A percentile compares a stretch with the other conserved stretches of the same genome.
Conservation (phyloP, 2,888 invertebrate genomes). For the Bedellia somnulentella region DNA sequence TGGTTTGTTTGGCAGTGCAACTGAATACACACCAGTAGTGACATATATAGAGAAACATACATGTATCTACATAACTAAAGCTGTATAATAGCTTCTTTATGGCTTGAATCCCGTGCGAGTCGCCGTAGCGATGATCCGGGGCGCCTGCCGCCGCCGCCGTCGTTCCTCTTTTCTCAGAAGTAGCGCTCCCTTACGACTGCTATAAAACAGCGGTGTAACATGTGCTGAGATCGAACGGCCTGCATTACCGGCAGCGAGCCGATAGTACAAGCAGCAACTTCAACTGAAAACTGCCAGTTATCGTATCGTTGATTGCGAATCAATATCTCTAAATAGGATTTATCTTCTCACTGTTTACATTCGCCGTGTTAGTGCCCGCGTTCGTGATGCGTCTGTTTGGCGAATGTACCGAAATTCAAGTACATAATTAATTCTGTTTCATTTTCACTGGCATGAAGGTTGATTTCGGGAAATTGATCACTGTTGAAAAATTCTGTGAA, state of each 20-base stretch:
- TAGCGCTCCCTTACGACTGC: slow-evolving; percentile 43
- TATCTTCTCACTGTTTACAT: not conserved
- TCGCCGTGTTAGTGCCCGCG: not conserved
- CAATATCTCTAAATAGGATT: not conserved
- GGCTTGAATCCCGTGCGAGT: too few relatives aligned
- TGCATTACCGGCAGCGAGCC: too few relatives aligned
- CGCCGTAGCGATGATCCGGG: too few relatives aligned
- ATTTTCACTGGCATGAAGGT: too few relatives aligned
- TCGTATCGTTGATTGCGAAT: too few relatives aligned
- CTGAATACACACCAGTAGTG: not conserved
- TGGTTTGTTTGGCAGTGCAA: not conserved
- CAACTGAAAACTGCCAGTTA: too few relatives aligned
- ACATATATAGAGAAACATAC: not conserved
- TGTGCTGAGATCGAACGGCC: slow-evolving; percentile 22
- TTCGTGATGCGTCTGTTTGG: not conserved
- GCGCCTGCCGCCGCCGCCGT: slow-evolving; percentile 48
- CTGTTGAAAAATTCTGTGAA: too few relatives aligned
- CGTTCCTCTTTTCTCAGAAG: slow-evolving; percentile 43
- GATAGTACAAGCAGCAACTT: too few relatives aligned
- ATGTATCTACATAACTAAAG: slow-evolving; percentile 15
- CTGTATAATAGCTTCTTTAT: slow-evolving; percentile 45
- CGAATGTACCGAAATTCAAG: too few relatives aligned
- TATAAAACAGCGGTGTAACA: slow-evolving; percentile 53
- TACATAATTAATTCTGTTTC: too few relatives aligned
- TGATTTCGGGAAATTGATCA: too few relatives aligned